Evolutionary conservation across 2,113 vertebrate species (phyloP).

Genomic region (Osmerus eperlanus): DNA sequence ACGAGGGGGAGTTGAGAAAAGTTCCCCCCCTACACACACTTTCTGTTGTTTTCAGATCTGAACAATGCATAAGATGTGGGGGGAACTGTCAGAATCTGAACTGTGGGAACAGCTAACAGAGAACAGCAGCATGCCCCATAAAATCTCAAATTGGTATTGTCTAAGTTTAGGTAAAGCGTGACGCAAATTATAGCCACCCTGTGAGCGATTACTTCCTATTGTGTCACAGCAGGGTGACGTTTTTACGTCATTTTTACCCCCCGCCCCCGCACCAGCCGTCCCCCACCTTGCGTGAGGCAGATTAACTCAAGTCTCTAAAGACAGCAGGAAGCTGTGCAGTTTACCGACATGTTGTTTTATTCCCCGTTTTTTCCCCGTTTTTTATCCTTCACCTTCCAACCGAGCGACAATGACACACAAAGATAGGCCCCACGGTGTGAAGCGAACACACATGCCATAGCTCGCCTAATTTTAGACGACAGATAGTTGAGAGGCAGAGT

Average conservation of each 20-base stretch:
- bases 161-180: background rate
- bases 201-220: background rate
- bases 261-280: background rate
- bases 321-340: background rate
- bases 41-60: conserved; percentile 42
- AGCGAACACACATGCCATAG: too few relatives aligned
- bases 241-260: background rate
- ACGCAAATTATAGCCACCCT: background rate
- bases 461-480: background rate
- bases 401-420: background rate
- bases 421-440: background rate
- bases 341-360: background rate
- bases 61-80: conserved; percentile 20
- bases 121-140: conserved; percentile 3
- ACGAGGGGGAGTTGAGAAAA: conserved; percentile 37
- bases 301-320: background rate
- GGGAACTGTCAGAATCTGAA: conserved; percentile 23
- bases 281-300: background rate
- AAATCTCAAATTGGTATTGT: background rate
- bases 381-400: background rate
- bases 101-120: conserved; percentile 13
- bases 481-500: background rate
- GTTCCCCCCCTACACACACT: conserved; percentile 24
- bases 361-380: background rate
- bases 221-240: background rate